Evolutionary conservation across 2,113 vertebrate genomes (phyloP).

Genomic region (Neomonachus schauinslandi): DNA sequence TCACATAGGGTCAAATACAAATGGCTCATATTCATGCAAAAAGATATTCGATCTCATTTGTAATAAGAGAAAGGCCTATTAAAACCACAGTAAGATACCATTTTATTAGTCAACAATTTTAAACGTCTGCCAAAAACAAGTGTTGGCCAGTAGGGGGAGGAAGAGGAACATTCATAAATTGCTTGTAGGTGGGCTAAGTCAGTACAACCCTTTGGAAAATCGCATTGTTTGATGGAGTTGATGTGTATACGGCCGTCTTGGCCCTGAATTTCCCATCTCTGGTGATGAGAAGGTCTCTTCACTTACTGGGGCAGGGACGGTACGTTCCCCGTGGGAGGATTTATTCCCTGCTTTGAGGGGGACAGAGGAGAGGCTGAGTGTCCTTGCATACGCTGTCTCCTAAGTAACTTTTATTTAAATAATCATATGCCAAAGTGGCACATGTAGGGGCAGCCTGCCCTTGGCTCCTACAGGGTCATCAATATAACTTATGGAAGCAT

Average conservation of each 20-base stretch:
- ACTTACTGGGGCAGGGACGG: background rate
- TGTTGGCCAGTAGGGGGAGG: slow-evolving; percentile 3
- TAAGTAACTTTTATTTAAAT: background rate
- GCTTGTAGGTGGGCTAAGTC: background rate
- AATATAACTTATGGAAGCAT: background rate
- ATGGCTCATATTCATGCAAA: background rate
- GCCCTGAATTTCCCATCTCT: background rate
- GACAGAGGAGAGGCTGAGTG: background rate
- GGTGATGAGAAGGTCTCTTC: background rate
- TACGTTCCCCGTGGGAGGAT: background rate
- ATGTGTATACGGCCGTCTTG: background rate
- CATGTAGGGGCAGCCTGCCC: background rate
- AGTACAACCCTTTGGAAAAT: background rate
- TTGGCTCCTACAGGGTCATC: background rate
- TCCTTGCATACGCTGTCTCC: background rate
- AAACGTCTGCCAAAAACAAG: background rate
- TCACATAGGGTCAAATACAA: background rate
- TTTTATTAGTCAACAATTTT: background rate
- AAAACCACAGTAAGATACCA: background rate
- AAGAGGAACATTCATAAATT: background rate
- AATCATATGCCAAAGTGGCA: background rate
- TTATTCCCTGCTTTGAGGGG: background rate
- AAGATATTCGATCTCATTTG: background rate
- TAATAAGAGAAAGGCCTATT: background rate
- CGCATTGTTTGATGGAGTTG: background rate